Evolutionary conservation across 2,113 vertebrate genomes (phyloP).

Genomic region (Scophthalmus maximus): DNA sequence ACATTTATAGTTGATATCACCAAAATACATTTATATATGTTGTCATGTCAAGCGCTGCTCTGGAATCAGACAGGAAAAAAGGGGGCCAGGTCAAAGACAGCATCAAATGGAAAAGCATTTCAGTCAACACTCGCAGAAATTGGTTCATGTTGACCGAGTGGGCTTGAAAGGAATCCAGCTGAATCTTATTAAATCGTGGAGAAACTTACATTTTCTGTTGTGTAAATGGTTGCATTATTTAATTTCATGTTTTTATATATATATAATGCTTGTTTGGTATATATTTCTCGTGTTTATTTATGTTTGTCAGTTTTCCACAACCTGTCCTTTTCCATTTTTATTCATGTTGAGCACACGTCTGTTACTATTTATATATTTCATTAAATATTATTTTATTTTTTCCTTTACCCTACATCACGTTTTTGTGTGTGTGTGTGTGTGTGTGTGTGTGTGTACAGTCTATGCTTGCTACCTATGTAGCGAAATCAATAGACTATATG

Average conservation of each 20-base stretch:
- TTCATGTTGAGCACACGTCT: background rate
- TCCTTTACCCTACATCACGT: background rate
- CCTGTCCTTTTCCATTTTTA: background rate
- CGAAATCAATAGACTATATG: too few relatives aligned
- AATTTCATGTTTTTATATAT: background rate
- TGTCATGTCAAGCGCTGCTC: too few relatives aligned
- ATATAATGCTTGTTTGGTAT: background rate
- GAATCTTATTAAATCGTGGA: background rate
- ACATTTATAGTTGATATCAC: background rate
- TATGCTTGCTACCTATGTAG: too few relatives aligned
- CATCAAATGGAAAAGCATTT: background rate
- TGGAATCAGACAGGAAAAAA: too few relatives aligned
- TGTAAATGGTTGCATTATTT: background rate
- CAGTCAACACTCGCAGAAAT: background rate
- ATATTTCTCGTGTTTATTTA: background rate
- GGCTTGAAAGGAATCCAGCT: background rate
- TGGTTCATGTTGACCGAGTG: background rate
- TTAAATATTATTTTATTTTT: background rate
- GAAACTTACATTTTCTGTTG: background rate
- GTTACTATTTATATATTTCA: constrained; percentile 18
- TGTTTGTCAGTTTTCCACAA: background rate
- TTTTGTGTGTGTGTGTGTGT: background rate
- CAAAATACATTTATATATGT: background rate
- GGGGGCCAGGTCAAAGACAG: too few relatives aligned
- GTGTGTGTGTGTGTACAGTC: background rate